Base-by-base conservation (phyloP, 2,113 vertebrate species). In the Xiphophorus couchianus region DNA sequence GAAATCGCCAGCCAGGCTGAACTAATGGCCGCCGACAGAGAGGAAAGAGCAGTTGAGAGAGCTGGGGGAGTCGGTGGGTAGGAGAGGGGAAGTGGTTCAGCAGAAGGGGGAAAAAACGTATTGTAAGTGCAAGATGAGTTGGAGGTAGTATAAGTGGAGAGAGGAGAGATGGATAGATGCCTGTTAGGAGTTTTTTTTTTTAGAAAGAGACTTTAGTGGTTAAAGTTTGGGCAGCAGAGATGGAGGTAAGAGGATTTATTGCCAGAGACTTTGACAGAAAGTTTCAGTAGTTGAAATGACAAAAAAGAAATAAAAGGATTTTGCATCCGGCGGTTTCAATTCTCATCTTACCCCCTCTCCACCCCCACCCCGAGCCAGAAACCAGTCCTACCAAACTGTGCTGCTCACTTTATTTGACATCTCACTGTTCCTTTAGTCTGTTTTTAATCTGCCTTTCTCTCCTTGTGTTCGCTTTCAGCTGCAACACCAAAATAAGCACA, bases 21-120 rank as follows among this genome's bases (percentile, higher is more conserved):
- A 91, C 86, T 92, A 91, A 93, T 86, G 78, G 79, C 81, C 80
- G 66, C 90, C 84, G 88, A 91, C 88, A 90, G 84, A 51, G 81
- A 86, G 70, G 88, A 77, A 77, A 80, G 85, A 86, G 77, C 44
- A 78, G 73, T 51, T 25, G 71, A 78, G 76, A 69, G 62, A 33
- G 66, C 71, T 65, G 77, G 37, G 68, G 62, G 70, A 1, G 2
- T 61, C 13, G 68, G 69, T 5, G 0, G n/a, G 9, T 22, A 61
- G 69, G 37, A 73, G 65, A 64, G 22, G 48, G 10, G 33, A 15
- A 68, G 1, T 13, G n/a, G 30, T 39, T 44, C n/a, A 68, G 22
- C 10, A 12, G 27, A 66, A 8, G 0, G 44, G 62, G 39, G 4
- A 15, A 0, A 19, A 27, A 30, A 62, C 42, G 27, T 35, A 80